Evolutionary conservation across 1,140 invertebrate genomes (phyloP).

Genomic region (Sycophila sp.): DNA sequence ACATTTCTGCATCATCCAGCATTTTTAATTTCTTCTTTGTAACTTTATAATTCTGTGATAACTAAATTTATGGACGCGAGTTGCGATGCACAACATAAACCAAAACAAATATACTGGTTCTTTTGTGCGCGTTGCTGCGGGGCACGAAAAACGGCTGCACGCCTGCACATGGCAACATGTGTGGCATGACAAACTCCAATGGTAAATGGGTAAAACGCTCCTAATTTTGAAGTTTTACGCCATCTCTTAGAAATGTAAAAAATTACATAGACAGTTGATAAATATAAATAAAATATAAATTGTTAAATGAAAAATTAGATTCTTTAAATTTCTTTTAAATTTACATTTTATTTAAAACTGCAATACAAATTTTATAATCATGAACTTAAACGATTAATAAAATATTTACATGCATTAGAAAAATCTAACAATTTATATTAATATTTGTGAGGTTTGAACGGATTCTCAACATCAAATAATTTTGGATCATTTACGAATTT

Average conservation of each 20-base stretch:
- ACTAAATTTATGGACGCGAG: not conserved
- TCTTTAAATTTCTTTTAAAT: too few relatives aligned
- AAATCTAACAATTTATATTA: conserved; percentile 55
- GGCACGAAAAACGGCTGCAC: not conserved
- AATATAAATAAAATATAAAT: conserved; percentile 20
- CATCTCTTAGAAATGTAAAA: not conserved
- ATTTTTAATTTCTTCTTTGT: conserved; percentile 41
- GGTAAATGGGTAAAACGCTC: too few relatives aligned
- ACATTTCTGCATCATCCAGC: conserved; percentile 54
- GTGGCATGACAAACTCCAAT: too few relatives aligned
- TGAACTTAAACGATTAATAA: not conserved
- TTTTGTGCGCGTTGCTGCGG: not conserved
- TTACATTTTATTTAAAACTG: conserved; percentile 27
- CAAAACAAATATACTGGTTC: conserved; percentile 27
- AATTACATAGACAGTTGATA: conserved; percentile 6
- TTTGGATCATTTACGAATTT: conserved; percentile 83
- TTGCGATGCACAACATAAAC: conserved; percentile 20
- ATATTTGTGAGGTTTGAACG: conserved; percentile 80
- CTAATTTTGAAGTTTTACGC: too few relatives aligned
- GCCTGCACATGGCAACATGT: too few relatives aligned
- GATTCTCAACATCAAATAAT: conserved; percentile 84
- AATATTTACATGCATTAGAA: conserved; percentile 20
- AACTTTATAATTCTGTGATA: too few relatives aligned
- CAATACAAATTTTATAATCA: not conserved
- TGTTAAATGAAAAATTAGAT: too few relatives aligned